A percentile compares a stretch with the other conserved stretches of the same genome.
phyloP scores from a whole-genome alignment of 2,888 invertebrate species.

The Ectemnius continuus region DNA sequence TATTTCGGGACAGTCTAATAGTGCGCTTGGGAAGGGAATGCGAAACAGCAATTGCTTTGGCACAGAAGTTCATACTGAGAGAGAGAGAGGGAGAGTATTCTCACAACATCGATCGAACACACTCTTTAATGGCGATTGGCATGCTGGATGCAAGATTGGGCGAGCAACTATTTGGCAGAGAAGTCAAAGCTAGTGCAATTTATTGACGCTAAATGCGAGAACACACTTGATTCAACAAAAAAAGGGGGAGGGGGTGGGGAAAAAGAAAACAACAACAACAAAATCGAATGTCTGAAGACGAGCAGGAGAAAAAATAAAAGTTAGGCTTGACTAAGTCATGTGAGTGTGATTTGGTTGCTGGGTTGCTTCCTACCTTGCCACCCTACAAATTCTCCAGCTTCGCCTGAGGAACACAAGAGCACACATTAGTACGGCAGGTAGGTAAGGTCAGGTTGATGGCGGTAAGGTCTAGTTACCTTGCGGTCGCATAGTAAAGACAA shows the following conservation, averaged over 20 bases:
- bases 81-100: too few relatives aligned
- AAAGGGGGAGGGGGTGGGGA: too few relatives aligned
- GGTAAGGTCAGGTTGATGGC: conserved; percentile 77
- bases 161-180: conserved; percentile 53
- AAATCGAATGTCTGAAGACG: conserved; percentile 53
- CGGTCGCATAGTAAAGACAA: conserved; percentile 70
- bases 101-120: conserved; percentile 17
- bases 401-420: conserved; percentile 85
- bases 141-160: conserved; percentile 56
- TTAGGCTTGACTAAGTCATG: conserved; percentile 77
- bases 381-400: conserved; percentile 88
- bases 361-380: conserved; percentile 86
- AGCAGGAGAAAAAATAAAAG: conserved; percentile 66
- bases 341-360: conserved; percentile 79
- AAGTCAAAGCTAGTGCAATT: conserved; percentile 62
- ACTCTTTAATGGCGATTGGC: conserved; percentile 40
- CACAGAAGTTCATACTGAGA: not conserved
- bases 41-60: not conserved
- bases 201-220: conserved; percentile 50
- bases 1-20: not conserved
- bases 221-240: too few relatives aligned
- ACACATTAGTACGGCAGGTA: conserved; percentile 80
- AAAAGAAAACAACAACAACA: conserved; percentile 26
- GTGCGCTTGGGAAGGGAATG: not conserved
- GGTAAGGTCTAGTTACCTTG: conserved; percentile 76